Base-by-base conservation (phyloP, 35 echinoderm and acorn worm species). In the Lytechinus variegatus region DNA sequence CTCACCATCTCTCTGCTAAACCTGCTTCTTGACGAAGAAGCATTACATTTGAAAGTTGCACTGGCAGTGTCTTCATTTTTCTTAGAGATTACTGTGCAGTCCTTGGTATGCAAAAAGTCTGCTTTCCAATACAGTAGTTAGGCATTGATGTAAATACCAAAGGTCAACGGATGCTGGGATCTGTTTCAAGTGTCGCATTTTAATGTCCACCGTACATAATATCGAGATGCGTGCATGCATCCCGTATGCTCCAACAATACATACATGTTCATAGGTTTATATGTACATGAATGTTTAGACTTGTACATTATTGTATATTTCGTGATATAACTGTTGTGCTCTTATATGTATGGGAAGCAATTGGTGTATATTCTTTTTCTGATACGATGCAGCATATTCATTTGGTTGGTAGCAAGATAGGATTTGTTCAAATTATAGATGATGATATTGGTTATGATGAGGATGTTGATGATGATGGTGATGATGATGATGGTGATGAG, bases 181-280 rank as follows among this genome's bases (percentile, higher is more conserved):
- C 88, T 90, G 29, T 90, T 90, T 90, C 88, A 90, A 90, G 88
- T 90, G 88, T 90, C 16, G 88, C 88, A 90, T 90, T 90, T 90
- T 90, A 90, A 90, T 90, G 88, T 90, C 88, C 88, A 16, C 88
- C 52, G 9, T 79, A 79, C 61, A 71, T 71, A 56, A 56, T 56
- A 71, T 21, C 61, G 5, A 21, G 61, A 19, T 71, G 61, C 12
- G 14, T 71, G 61, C 21, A 24, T 79, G 66, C 66, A 79, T 79
- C 66, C 66, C 19, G n/a, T 16, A 16, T n/a, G 66, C 66, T 79
- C 10, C 10, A 60, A 16, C 66, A n/a, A 7, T 79, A 24, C 12
- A 5, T 79, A 24, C 66, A 79, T 79, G 61, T 13, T 2, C n/a
- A 24, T n/a, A 79, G 4, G 66, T 79, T 71, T 14, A n/a, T n/a